Percentiles rank a stretch among this genome's conserved stretches.
Conservation (phyloP, 2,888 invertebrate species). For the Agonopterix heracliana region DNA sequence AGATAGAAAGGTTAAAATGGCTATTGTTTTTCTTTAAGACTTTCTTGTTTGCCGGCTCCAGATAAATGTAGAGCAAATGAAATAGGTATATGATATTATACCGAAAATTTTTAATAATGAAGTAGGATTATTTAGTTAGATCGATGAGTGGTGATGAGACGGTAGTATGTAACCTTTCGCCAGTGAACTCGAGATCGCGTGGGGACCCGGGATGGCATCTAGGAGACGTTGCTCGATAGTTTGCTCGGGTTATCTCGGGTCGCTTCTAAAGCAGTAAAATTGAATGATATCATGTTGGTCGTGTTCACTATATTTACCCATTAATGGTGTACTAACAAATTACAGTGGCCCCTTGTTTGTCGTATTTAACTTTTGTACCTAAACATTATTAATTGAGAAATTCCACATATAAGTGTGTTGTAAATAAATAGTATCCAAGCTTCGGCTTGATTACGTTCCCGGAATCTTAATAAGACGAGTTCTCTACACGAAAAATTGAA, state of each 20-base stretch:
- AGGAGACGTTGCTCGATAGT: slow-evolving; percentile 60
- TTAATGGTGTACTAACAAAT: slow-evolving; percentile 65
- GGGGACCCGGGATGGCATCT: slow-evolving; percentile 51
- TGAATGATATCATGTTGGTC: slow-evolving; percentile 70
- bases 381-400: neutral
- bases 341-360: slow-evolving; percentile 46
- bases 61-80: too few species aligned
- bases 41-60: too few species aligned
- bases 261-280: slow-evolving; percentile 73
- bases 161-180: slow-evolving; percentile 11
- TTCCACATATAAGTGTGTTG: too few species aligned
- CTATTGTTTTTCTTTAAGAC: too few species aligned
- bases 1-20: too few species aligned
- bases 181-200: slow-evolving; percentile 34
- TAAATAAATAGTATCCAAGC: too few species aligned
- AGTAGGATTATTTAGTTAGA: too few species aligned
- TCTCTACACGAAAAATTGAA: too few species aligned
- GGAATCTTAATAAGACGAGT: too few species aligned
- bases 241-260: slow-evolving; percentile 66
- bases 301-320: slow-evolving; percentile 64
- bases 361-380: slow-evolving; percentile 11
- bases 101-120: too few species aligned
- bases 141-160: neutral
- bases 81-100: too few species aligned
- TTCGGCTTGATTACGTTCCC: too few species aligned